These are phyloP conservation scores for Budorcas taxicolor DNA, from an alignment of 2,113 vertebrate species.

Conservation along the genomic window DNA sequence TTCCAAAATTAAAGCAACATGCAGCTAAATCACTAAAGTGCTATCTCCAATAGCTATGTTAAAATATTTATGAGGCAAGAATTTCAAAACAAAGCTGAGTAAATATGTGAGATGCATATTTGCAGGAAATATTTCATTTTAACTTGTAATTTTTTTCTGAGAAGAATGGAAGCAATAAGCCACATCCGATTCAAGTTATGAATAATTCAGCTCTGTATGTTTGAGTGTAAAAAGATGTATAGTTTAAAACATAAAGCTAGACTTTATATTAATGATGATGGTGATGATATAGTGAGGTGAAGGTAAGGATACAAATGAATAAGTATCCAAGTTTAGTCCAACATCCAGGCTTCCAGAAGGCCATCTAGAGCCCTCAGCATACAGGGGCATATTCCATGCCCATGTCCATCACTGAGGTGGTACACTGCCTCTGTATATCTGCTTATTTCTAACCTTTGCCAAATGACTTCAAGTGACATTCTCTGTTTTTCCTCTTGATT, in stretches of 20 bases:
- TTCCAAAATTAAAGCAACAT: not conserved
- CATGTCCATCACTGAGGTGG: no score
- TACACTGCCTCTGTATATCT: not conserved
- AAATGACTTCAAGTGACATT: not conserved
- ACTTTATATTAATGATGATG: not conserved
- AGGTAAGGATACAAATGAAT: not conserved
- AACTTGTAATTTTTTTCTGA: not conserved
- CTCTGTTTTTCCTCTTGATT: not conserved
- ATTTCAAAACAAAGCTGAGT: constrained; percentile 5
- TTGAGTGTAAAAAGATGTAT: not conserved
- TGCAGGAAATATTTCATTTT: not conserved
- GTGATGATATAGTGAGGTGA: not conserved
- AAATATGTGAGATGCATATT: not conserved
- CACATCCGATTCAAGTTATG: not conserved
- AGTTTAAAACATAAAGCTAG: not conserved
- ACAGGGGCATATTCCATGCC: no score
- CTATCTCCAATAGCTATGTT: not conserved
- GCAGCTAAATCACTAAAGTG: not conserved
- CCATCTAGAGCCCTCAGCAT: not conserved
- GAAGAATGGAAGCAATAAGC: not conserved
- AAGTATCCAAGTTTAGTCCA: not conserved
- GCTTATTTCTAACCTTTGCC: not conserved
- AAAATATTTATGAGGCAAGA: not conserved
- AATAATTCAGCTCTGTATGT: not conserved
- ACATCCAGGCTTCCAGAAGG: not conserved